These are phyloP conservation scores for Crocuta crocuta DNA, from an alignment of 2,113 vertebrate species.

Conservation along the genomic window DNA sequence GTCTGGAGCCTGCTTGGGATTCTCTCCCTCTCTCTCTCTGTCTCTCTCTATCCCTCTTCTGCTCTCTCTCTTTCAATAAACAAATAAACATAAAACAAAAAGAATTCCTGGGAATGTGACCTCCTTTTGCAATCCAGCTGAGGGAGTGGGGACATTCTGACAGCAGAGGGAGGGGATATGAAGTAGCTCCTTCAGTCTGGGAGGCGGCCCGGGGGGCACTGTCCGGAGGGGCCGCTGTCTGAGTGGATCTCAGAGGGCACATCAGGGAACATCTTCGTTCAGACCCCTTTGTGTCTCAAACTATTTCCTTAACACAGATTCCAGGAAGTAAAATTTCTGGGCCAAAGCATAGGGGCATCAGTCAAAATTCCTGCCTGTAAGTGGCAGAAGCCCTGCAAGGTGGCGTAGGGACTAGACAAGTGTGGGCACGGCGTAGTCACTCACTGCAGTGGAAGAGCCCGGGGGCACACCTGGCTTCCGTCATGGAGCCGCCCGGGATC, in stretches of 20 bases:
- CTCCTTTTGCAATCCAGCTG: neutral
- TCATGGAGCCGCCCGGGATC: neutral
- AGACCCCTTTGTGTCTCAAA: neutral
- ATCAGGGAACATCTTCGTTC: neutral
- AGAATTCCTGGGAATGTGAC: too few species aligned
- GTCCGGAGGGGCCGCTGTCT: neutral
- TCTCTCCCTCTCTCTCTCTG: too few species aligned
- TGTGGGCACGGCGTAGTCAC: neutral
- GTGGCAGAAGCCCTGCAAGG: neutral
- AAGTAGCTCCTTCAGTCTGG: neutral
- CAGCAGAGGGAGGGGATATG: neutral
- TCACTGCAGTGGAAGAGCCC: neutral
- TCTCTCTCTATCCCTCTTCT: too few species aligned
- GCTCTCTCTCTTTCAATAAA: too few species aligned
- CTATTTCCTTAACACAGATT: neutral
- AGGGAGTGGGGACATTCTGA: neutral
- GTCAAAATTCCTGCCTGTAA: neutral
- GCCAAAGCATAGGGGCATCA: neutral
- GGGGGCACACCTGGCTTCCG: accelerated
- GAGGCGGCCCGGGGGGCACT: neutral
- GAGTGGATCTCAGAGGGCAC: neutral
- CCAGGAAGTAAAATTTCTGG: neutral
- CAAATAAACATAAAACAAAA: too few species aligned
- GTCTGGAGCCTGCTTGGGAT: too few species aligned
- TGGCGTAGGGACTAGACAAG: neutral